These are phyloP conservation scores for Cyphomyrus discorhynchus DNA, from an alignment of 2,113 vertebrate genomes.

Conservation along the genomic window DNA sequence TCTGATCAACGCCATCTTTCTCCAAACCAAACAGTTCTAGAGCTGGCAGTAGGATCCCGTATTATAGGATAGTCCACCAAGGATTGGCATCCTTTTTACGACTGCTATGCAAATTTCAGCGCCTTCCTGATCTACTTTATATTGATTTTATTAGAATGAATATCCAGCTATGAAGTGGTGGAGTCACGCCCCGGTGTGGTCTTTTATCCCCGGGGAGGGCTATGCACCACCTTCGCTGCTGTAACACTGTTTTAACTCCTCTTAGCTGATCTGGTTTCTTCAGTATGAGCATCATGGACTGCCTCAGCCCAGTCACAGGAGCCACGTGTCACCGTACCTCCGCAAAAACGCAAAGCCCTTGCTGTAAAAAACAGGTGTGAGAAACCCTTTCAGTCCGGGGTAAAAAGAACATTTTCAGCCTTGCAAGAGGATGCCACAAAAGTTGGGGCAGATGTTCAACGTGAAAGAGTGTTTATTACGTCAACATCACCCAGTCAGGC, in stretches of 20 bases:
- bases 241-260: not conserved
- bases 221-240: not conserved
- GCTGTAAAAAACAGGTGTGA: not conserved
- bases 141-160: not conserved
- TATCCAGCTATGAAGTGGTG: not conserved
- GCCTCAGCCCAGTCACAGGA: not conserved
- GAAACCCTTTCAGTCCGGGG: not conserved
- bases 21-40: not conserved
- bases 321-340: not conserved
- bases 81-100: not conserved
- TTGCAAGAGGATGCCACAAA: not conserved
- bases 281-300: not conserved
- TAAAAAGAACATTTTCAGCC: not conserved
- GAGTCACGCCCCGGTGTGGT: not conserved
- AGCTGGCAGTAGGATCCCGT: not conserved
- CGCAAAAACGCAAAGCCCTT: not conserved
- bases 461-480: too few relatives aligned
- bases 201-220: not conserved
- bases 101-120: not conserved
- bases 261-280: not conserved
- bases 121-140: not conserved
- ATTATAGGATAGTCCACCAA: not conserved
- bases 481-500: not conserved
- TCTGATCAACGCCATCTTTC: not conserved
- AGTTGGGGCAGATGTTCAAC: not conserved